Conservation (phyloP, 2,113 vertebrate genomes). For the Peromyscus californicus region DNA sequence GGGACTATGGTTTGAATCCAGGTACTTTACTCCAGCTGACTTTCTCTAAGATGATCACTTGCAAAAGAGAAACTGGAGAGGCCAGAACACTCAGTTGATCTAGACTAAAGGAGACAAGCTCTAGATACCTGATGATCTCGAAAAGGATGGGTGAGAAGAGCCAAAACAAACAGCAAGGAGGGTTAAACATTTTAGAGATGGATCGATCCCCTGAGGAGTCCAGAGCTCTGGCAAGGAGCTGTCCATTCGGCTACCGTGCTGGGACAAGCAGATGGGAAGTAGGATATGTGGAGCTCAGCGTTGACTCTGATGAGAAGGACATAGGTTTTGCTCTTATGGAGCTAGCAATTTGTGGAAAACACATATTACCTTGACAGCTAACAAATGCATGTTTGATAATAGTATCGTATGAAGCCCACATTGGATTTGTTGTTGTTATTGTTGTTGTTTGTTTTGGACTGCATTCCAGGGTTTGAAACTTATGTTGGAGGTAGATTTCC, state of each 20-base stretch:
- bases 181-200: not conserved
- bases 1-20: not conserved
- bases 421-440: not conserved
- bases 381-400: not conserved
- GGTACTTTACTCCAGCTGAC: not conserved
- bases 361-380: not conserved
- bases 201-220: not conserved
- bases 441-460: not conserved
- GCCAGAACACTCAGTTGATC: not conserved
- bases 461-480: not conserved
- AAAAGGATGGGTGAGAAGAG: not conserved
- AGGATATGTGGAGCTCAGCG: too few relatives aligned
- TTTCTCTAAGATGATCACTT: not conserved
- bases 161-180: not conserved
- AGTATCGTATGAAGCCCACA: not conserved
- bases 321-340: not conserved
- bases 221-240: not conserved
- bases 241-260: too few relatives aligned
- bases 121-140: accelerated
- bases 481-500: not conserved
- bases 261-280: not conserved
- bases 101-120: not conserved
- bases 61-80: not conserved
- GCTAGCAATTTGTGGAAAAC: not conserved
- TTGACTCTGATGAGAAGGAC: not conserved